Percentiles rank a stretch among this genome's conserved stretches.
phyloP scores from a whole-genome alignment of 2,888 invertebrate species.

The Choreutis nemorana region DNA sequence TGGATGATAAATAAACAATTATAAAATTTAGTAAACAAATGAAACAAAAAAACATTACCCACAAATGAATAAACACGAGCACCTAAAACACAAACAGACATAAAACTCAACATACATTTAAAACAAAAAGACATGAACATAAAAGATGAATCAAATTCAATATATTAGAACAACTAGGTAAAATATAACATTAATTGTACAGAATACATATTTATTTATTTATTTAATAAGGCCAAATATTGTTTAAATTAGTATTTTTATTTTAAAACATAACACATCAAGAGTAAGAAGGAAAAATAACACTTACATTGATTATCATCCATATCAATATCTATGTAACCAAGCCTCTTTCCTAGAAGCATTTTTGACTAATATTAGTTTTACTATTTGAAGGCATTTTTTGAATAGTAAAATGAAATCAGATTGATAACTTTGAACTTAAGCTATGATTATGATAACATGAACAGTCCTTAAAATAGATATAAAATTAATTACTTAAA shows the following conservation, averaged over 20 bases:
- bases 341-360: conserved; percentile 22
- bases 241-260: no score
- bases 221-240: conserved; percentile 5
- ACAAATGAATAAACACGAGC: conserved; percentile 46
- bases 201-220: conserved; percentile 4
- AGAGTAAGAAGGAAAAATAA: conserved; percentile 11
- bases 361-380: conserved; percentile 6
- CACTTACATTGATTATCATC: conserved; percentile 20
- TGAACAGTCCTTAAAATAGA: no score
- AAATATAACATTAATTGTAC: neutral
- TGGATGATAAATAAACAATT: no score
- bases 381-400: no score
- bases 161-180: neutral
- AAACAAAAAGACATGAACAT: conserved; percentile 6
- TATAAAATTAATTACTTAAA: no score
- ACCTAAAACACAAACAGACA: conserved; percentile 32
- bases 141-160: conserved; percentile 2
- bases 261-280: conserved; percentile 5
- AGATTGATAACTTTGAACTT: no score
- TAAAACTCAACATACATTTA: conserved; percentile 3
- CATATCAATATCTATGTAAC: conserved; percentile 28
- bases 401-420: no score
- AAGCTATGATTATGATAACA: no score
- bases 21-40: no score
- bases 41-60: conserved; percentile 24